These are phyloP conservation scores for Rhyzopertha dominica DNA, from an alignment of 1,140 invertebrate species.

Conservation along the genomic window DNA sequence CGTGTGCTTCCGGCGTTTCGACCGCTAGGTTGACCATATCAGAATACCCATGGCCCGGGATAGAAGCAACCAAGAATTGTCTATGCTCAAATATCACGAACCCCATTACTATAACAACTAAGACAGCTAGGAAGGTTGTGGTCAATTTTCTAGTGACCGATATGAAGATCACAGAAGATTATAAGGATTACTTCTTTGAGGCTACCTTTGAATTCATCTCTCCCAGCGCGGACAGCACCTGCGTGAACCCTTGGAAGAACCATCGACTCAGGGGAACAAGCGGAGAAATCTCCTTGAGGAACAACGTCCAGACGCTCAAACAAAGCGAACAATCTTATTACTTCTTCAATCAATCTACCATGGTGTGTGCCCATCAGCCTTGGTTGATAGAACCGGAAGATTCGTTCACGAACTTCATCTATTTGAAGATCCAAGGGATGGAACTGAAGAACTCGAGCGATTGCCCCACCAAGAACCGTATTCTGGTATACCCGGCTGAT, in stretches of 20 bases:
- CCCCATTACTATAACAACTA: constrained; percentile 53
- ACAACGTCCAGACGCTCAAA: constrained; percentile 22
- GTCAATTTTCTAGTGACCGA: constrained; percentile 67
- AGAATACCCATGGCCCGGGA: constrained; percentile 69
- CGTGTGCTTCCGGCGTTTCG: constrained; percentile 54
- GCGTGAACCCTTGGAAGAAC: constrained; percentile 57
- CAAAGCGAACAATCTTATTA: constrained; percentile 19
- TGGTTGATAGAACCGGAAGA: constrained; percentile 74
- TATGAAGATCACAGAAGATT: constrained; percentile 80
- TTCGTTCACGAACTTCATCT: constrained; percentile 62
- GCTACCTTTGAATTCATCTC: constrained; percentile 69
- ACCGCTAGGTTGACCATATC: constrained; percentile 60
- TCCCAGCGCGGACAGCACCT: constrained; percentile 50
- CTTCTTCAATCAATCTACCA: constrained; percentile 35
- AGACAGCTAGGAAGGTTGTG: constrained; percentile 63
- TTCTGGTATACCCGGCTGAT: constrained; percentile 65
- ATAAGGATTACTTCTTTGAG: constrained; percentile 74
- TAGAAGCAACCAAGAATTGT: constrained; percentile 65
- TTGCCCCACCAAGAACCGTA: constrained; percentile 65
- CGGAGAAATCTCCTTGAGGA: constrained; percentile 59
- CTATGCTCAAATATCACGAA: constrained; percentile 66
- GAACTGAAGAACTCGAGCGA: constrained; percentile 54
- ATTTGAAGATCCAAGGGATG: constrained; percentile 62
- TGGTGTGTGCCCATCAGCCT: constrained; percentile 62
- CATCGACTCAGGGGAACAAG: constrained; percentile 62